These are phyloP conservation scores for Empidonax traillii DNA, from an alignment of 2,113 vertebrate genomes.

Conservation along the genomic window DNA sequence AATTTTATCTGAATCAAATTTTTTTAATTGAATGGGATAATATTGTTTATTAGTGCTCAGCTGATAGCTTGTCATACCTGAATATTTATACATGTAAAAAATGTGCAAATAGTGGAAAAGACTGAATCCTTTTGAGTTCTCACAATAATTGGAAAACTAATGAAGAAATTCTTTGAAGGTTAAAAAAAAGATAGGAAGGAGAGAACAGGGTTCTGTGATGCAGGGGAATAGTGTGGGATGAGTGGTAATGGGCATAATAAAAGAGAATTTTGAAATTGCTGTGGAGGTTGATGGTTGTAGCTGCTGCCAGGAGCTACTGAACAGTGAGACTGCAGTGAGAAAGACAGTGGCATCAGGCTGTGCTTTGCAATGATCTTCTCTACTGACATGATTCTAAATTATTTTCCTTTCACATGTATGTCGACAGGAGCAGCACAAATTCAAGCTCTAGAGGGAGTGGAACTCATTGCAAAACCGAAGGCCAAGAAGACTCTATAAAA, in stretches of 20 bases:
- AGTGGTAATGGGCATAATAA: neutral
- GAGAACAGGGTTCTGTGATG: neutral
- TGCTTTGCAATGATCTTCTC: neutral
- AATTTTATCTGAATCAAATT: neutral
- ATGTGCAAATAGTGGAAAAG: neutral
- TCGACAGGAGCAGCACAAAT: conserved; percentile 87
- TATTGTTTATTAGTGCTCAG: neutral
- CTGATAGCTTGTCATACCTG: neutral
- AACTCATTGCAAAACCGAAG: conserved; percentile 78
- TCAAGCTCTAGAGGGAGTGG: conserved; percentile 85
- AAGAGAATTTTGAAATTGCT: neutral
- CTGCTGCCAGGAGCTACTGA: neutral
- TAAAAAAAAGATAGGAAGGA: neutral
- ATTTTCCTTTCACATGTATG: neutral
- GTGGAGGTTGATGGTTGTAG: neutral
- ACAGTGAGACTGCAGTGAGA: neutral
- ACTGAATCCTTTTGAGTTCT: neutral
- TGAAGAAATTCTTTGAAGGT: neutral
- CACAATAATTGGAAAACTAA: neutral
- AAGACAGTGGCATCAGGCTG: neutral
- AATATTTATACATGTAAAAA: neutral
- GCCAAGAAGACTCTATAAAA: conserved; percentile 59
- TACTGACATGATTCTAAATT: neutral
- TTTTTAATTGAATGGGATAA: neutral
- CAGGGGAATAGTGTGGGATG: neutral